Base-by-base conservation (phyloP, 2,888 invertebrate species). In the Drosophila phalerata region DNA sequence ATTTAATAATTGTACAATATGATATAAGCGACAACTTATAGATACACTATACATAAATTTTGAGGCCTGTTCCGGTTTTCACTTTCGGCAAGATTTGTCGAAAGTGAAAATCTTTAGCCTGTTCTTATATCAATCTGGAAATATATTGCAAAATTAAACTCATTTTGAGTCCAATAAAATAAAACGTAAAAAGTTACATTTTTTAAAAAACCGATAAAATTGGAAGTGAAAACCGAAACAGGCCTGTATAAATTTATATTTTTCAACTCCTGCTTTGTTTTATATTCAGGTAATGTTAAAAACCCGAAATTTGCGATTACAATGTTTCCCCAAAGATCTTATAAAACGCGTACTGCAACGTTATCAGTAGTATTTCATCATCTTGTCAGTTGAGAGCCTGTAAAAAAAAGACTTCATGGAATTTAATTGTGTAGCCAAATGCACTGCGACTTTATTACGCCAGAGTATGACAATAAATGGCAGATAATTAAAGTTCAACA, bases 401-500 rank as follows among this genome's bases (percentile, higher is more conserved):
- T 8, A 47, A 10, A 15, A 9, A n/a, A 45, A 9, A 22, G 5
- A 17, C 30, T 38, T n/a, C 19, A 62, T 49, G 11, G 17, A 45
- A n/a, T 53, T 66, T 42, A 8, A 63, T 58, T 57, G 30, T 45
- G 10, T 42, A 22, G 43, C 22, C 43, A 43, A 22, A 22, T 13
- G 53, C 10, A 17, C 11, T 28, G 40, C n/a, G 53, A 60, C 77
- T 78, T 47, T 77, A 64, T 78, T 82, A 67, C 53, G 17, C 37
- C 32, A 19, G 43, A 49, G 57, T 60, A 66, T 82, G 83, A 66
- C 63, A 82, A 80, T 66, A 85, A 83, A 88, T 77, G 86, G 45
- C 84, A 80, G 88, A 77, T 83, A 85, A 88, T 83, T 83, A 83
- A 83, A 85, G 84, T 63, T 72, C 49, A 51, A 69, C 81, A 79